A percentile compares a stretch with the other conserved stretches of the same genome.
phyloP scores from a whole-genome alignment of 2,797 vertebrate species.

The Liasis olivaceus region DNA sequence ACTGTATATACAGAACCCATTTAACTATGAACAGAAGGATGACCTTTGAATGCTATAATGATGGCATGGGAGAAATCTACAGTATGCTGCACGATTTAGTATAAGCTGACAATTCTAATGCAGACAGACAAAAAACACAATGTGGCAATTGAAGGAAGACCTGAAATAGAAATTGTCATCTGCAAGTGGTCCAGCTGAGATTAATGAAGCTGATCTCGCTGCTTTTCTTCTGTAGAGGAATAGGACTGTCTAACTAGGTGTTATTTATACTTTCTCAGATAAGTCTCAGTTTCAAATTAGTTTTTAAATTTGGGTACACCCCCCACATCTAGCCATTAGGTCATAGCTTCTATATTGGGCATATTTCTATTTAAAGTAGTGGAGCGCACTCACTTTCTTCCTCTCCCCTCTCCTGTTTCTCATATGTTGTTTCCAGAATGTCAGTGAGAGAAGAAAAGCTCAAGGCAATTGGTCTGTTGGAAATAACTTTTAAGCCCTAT shows the following conservation, averaged over 20 bases:
- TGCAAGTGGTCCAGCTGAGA: slow-evolving; percentile 41
- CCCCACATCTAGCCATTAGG: slow-evolving; percentile 31
- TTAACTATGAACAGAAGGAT: slow-evolving; percentile 30
- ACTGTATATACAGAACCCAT: neutral
- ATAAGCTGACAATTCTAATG: slow-evolving; percentile 49
- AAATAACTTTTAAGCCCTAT: neutral
- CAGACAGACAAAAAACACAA: slow-evolving; percentile 39
- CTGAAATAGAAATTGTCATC: slow-evolving; percentile 46
- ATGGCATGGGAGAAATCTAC: slow-evolving; percentile 47
- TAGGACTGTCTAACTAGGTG: neutral
- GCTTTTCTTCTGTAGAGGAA: slow-evolving; percentile 28
- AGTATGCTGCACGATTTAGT: slow-evolving; percentile 38
- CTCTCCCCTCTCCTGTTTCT: neutral
- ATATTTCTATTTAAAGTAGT: slow-evolving; percentile 52
- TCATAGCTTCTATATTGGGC: slow-evolving; percentile 43
- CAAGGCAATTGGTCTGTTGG: slow-evolving; percentile 8
- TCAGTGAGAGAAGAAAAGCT: slow-evolving; percentile 41
- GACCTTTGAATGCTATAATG: slow-evolving; percentile 22
- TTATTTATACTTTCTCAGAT: slow-evolving; percentile 45
- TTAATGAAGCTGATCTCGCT: slow-evolving; percentile 51
- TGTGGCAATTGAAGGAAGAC: slow-evolving; percentile 46
- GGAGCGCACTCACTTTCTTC: neutral
- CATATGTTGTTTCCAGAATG: slow-evolving; percentile 20
- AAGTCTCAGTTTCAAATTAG: slow-evolving; percentile 38
- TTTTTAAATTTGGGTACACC: slow-evolving; percentile 48